Conservation (phyloP, 35 echinoderm and acorn worm species). For the Ophiothrix spiculata region DNA sequence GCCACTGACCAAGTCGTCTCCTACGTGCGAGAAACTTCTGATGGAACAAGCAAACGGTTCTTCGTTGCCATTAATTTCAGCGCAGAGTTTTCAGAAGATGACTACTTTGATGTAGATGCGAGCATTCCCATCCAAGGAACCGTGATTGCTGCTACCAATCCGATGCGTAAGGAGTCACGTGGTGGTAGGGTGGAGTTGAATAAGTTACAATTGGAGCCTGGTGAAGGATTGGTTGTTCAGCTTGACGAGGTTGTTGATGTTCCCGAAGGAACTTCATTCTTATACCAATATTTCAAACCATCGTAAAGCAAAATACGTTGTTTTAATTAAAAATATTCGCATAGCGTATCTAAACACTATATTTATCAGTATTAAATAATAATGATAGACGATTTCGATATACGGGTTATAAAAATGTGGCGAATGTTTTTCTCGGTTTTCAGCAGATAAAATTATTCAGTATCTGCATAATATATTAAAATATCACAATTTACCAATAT, state of each 20-base stretch:
- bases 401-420: no score
- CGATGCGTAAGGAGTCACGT: slow-evolving; percentile 10
- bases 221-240: slow-evolving; percentile 65
- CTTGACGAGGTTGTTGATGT: slow-evolving; percentile 55
- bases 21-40: slow-evolving; percentile 52
- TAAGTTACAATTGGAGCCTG: slow-evolving; percentile 57
- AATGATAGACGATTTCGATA: no score
- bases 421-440: no score
- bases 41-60: slow-evolving; percentile 33
- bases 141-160: slow-evolving; percentile 39
- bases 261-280: not conserved
- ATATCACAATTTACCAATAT: no score
- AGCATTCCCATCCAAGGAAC: slow-evolving; percentile 63
- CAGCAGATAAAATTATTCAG: no score
- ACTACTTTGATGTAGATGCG: slow-evolving; percentile 29
- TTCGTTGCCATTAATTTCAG: slow-evolving; percentile 78
- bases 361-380: no score
- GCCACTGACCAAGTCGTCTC: slow-evolving; percentile 41
- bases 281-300: slow-evolving; percentile 48
- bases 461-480: no score
- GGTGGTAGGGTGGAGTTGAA: slow-evolving; percentile 66
- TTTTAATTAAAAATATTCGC: no score
- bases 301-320: not conserved
- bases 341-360: no score
- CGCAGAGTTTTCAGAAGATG: slow-evolving; percentile 24